Evolutionary conservation across 2,888 invertebrate genomes (phyloP), one percentile per base, ranked within the genome.

Genomic region (Diarsia brunnea): DNA sequence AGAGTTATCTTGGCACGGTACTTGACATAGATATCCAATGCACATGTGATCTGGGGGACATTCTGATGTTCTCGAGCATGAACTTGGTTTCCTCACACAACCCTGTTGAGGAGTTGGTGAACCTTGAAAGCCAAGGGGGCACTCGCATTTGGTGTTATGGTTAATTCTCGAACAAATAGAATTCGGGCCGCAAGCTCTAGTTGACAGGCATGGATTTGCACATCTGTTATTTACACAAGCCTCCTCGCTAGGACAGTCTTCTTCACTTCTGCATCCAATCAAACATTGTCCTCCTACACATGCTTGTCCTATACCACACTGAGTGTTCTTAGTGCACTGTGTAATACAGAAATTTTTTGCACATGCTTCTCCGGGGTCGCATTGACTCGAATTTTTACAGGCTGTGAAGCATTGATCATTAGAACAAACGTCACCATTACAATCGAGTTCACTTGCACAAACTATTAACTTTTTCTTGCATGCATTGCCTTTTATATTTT

Each of bases 41-140:
- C 99, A 99, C 95, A 97, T 97, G 87, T 98, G 98, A 69, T 98
- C 97, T 64, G 96, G 95, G 8, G 98, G 98, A 90, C 99, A 99
- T 87, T 98, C 97, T 68, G 97, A 97, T 55, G 97, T 97, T 78
- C 97, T 97, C 55, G 95, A 94, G 88, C 99, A 99, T 27, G 97
- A 91, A 60, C 97, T 96, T n/a, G 98, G 98, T 73, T 98, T 97
- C 85, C 99, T 97, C 11, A 99, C 98, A 91, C 99, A 99, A 10
- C 99, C 99, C 94, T 99, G 98, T 91, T 99, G 98, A 0, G 99
- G 98, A 24, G 98, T 98, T 24, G 99, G 98, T 90, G 98, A 98
- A 2, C 98, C 98, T 93, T 98, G 98, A 91, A 99, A 99, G 51
- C 98, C 98, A 69, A 97, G 96, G 0, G 98, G 98, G 89, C 99